phyloP scores from a whole-genome alignment of 2,113 vertebrate genomes.

The Falco punctatus region DNA sequence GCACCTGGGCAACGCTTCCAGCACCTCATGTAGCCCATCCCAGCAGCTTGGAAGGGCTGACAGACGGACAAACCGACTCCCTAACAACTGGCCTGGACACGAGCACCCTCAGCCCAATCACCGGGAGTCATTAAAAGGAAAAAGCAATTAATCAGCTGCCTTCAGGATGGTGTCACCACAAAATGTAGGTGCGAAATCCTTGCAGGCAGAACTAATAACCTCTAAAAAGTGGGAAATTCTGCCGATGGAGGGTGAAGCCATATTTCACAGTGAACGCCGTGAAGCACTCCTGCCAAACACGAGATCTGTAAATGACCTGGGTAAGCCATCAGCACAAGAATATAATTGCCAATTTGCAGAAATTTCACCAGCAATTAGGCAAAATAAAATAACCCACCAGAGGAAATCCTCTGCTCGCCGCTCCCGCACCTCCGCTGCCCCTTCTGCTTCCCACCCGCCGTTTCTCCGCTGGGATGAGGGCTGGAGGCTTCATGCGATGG shows the following conservation, averaged over 20 bases:
- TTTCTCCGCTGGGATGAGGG: neutral
- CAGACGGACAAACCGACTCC: rapidly evolving
- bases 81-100: rapidly evolving
- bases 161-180: neutral
- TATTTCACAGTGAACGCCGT: conserved; percentile 15
- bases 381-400: conserved; percentile 67
- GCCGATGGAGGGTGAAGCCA: neutral
- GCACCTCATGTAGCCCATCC: rapidly evolving
- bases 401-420: conserved; percentile 23
- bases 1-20: rapidly evolving
- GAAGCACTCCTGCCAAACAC: conserved; percentile 56
- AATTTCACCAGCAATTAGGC: conserved; percentile 76
- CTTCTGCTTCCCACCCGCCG: neutral
- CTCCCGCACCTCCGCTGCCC: neutral
- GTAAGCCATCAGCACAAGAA: conserved; percentile 65
- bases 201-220: neutral
- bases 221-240: neutral
- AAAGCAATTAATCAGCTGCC: neutral
- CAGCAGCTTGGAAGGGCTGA: rapidly evolving
- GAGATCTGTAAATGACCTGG: conserved; percentile 62
- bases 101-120: neutral
- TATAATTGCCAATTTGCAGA: conserved; percentile 73
- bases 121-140: neutral
- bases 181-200: neutral
- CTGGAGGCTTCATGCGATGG: neutral